phyloP scores from a whole-genome alignment of 1,140 invertebrate species.

The Homalodisca vitripennis region DNA sequence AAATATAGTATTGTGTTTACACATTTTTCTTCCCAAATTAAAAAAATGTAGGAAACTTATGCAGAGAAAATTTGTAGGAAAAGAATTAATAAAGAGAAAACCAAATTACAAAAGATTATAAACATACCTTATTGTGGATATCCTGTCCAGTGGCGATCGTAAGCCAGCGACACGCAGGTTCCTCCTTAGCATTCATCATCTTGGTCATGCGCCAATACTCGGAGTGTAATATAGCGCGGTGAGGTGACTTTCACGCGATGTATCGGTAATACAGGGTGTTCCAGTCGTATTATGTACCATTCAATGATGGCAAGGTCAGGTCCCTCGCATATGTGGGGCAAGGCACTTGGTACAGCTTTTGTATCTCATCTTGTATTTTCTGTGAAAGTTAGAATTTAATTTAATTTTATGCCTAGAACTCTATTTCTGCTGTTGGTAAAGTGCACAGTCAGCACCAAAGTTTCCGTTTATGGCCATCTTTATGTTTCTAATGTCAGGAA shows the following conservation, averaged over 20 bases:
- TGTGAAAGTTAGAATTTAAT: too few species aligned
- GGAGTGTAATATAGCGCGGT: background rate
- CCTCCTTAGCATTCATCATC: background rate
- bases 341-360: background rate
- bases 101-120: too few species aligned
- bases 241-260: background rate
- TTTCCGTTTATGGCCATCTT: too few species aligned
- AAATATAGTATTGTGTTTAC: too few species aligned
- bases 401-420: too few species aligned
- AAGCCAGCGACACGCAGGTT: constrained; percentile 1
- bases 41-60: too few species aligned
- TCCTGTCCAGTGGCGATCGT: background rate
- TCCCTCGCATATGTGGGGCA: background rate
- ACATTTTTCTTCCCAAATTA: too few species aligned
- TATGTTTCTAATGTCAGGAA: too few species aligned
- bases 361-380: background rate
- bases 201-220: background rate
- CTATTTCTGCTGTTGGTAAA: too few species aligned
- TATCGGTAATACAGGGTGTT: constrained; percentile 6
- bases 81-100: too few species aligned
- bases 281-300: constrained; percentile 4
- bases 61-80: too few species aligned
- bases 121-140: background rate
- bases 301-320: background rate
- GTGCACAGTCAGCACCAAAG: too few species aligned